A percentile compares a stretch with the other conserved stretches of the same genome.
These are phyloP conservation scores for Bathynomus jamesi DNA, from an alignment of 1,140 invertebrate genomes.

Conservation along the genomic window DNA sequence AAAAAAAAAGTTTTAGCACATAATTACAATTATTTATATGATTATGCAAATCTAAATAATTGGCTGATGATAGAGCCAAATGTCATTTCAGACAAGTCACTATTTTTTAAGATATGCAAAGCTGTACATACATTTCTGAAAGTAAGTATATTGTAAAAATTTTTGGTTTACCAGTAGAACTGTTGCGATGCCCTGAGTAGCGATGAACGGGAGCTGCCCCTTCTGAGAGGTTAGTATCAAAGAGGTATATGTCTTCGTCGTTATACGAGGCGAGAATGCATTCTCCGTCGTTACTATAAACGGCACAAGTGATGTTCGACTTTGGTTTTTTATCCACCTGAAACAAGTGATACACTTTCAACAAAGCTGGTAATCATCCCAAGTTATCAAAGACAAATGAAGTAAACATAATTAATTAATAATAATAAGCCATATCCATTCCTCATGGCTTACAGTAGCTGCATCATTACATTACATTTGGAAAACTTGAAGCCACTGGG, in stretches of 20 bases:
- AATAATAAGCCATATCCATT: background rate
- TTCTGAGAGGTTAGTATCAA: conserved; percentile 57
- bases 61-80: too few relatives aligned
- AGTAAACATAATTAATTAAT: background rate
- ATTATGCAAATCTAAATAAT: background rate
- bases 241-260: conserved; percentile 88
- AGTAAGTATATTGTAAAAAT: too few relatives aligned
- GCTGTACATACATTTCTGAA: too few relatives aligned
- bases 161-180: conserved; percentile 49
- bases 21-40: background rate
- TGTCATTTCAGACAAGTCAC: background rate
- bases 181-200: conserved; percentile 56
- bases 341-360: conserved; percentile 1
- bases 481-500: too few relatives aligned
- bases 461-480: too few relatives aligned
- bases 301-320: conserved; percentile 70
- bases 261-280: conserved; percentile 88
- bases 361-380: background rate
- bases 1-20: background rate
- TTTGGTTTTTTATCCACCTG: conserved; percentile 37
- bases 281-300: conserved; percentile 83
- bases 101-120: background rate
- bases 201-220: conserved; percentile 58
- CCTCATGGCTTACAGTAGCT: background rate
- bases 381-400: background rate